phyloP scores from a whole-genome alignment of 2,113 vertebrate genomes.

The Proterorhinus semilunaris region DNA sequence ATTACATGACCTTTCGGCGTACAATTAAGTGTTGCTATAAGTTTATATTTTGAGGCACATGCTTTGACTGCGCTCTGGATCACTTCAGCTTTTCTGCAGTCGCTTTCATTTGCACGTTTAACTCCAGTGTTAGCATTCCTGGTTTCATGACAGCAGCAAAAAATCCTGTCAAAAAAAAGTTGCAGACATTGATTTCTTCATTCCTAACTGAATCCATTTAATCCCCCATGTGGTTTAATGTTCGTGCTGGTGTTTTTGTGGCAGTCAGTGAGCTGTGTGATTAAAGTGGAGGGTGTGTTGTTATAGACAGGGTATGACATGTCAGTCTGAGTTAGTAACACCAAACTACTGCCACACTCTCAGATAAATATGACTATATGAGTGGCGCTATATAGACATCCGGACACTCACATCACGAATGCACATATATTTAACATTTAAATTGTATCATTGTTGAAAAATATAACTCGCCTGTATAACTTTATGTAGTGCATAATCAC shows the following conservation, averaged over 20 bases:
- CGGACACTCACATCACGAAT: not conserved
- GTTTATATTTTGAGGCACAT: not conserved
- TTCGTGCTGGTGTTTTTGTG: slow-evolving; percentile 7
- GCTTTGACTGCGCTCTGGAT: not conserved
- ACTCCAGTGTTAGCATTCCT: not conserved
- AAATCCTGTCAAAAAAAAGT: not conserved
- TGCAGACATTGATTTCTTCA: not conserved
- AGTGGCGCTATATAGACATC: not conserved
- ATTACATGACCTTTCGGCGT: slow-evolving; percentile 1
- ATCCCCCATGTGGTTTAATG: not conserved
- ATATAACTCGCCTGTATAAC: too few species aligned
- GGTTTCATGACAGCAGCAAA: not conserved
- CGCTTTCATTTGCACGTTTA: not conserved
- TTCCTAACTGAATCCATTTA: not conserved
- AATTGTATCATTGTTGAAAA: too few species aligned
- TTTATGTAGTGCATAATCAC: too few species aligned
- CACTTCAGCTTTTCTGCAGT: not conserved
- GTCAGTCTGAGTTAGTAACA: slow-evolving; percentile 51
- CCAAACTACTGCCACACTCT: slow-evolving; percentile 7
- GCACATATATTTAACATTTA: too few species aligned
- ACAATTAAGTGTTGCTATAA: not conserved
- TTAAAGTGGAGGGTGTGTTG: slow-evolving; percentile 40
- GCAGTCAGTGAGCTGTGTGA: slow-evolving; percentile 16
- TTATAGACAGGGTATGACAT: slow-evolving; percentile 43
- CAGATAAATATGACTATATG: not conserved